Conservation (phyloP, 2,888 invertebrate genomes). For the Ophion slaviceki region DNA sequence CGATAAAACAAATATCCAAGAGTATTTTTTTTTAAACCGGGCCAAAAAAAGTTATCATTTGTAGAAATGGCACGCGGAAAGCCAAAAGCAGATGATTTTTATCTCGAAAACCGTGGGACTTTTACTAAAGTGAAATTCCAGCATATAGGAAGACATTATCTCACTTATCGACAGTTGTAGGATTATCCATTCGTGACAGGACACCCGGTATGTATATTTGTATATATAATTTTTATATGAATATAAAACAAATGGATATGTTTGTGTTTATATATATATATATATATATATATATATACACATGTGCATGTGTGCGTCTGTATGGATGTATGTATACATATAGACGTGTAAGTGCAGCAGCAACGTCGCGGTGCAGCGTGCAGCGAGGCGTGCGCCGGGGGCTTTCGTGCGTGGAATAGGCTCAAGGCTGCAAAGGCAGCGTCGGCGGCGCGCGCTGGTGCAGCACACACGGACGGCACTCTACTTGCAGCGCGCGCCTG, state of each 20-base stretch:
- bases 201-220: not conserved
- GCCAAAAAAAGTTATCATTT: no score
- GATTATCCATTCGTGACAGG: no score
- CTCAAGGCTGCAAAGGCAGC: conserved; percentile 80
- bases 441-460: conserved; percentile 71
- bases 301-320: not conserved
- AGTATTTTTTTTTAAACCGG: no score
- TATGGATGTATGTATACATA: not conserved
- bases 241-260: not conserved
- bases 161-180: no score
- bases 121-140: no score
- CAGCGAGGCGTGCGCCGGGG: conserved; percentile 82
- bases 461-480: conserved; percentile 71
- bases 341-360: conserved; percentile 45
- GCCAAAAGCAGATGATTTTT: no score
- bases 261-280: no score
- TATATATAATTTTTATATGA: conserved; percentile 4
- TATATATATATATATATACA: no score
- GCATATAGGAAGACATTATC: no score
- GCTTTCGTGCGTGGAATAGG: conserved; percentile 84
- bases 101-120: no score
- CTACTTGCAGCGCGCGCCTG: conserved; percentile 51
- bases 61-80: no score
- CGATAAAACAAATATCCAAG: no score
- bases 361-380: conserved; percentile 77